Evolutionary conservation across 2,797 vertebrate genomes (phyloP).

Genomic region (Periophthalmus magnuspinnatus): DNA sequence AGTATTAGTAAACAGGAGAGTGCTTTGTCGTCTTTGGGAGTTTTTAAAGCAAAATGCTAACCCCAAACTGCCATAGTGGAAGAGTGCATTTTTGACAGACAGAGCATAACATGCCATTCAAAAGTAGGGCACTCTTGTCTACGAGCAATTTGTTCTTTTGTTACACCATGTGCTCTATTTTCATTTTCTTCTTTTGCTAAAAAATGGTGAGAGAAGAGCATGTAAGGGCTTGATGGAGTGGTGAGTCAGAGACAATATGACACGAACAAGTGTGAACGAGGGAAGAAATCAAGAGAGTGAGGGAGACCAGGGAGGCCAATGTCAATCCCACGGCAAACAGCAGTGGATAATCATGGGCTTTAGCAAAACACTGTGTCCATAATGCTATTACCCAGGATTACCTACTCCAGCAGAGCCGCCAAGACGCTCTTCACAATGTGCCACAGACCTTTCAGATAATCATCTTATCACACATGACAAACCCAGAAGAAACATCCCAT

Average conservation of each 20-base stretch:
- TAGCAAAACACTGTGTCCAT: constrained; percentile 80
- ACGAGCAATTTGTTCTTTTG: constrained; percentile 72
- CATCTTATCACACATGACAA: constrained; percentile 79
- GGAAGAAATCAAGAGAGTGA: constrained; percentile 33
- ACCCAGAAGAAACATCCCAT: constrained; percentile 74
- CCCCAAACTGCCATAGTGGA: constrained; percentile 54
- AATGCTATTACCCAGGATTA: constrained; percentile 81
- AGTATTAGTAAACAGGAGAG: constrained; percentile 22
- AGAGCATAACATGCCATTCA: constrained; percentile 68
- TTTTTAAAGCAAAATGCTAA: constrained; percentile 39
- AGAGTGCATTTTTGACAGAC: constrained; percentile 48
- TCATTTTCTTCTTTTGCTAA: constrained; percentile 65
- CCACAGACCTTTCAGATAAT: constrained; percentile 79
- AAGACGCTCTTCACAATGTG: constrained; percentile 74
- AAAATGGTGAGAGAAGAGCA: constrained; percentile 50
- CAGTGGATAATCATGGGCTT: constrained; percentile 78
- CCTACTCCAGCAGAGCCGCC: constrained; percentile 76
- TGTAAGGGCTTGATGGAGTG: constrained; percentile 65
- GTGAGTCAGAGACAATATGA: constrained; percentile 66
- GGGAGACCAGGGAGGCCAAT: constrained; percentile 66
- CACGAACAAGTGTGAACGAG: constrained; percentile 61
- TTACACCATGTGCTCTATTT: constrained; percentile 68
- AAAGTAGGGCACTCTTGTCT: constrained; percentile 68
- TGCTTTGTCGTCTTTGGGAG: constrained; percentile 22
- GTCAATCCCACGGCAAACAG: constrained; percentile 77